Evolutionary conservation across 2,113 vertebrate species (phyloP).

Genomic region (Poeciliopsis prolifica): DNA sequence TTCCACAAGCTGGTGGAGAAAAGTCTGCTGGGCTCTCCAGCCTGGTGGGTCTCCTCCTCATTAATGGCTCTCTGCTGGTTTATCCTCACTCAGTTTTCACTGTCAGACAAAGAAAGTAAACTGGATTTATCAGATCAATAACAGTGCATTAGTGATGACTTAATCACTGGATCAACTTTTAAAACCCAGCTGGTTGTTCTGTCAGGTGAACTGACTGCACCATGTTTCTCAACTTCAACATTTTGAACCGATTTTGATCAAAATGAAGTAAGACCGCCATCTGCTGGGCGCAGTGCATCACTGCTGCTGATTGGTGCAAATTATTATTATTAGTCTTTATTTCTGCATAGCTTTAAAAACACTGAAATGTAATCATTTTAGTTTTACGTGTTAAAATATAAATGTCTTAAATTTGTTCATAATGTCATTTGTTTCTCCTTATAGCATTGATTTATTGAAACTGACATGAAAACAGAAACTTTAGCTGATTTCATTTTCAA

Average conservation of each 20-base stretch:
- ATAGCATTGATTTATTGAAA: too few relatives aligned
- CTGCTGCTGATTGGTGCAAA: not conserved
- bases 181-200: not conserved
- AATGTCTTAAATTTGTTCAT: too few relatives aligned
- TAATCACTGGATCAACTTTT: not conserved
- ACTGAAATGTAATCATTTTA: too few relatives aligned
- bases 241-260: not conserved
- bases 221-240: too few relatives aligned
- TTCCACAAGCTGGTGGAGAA: conserved; percentile 63
- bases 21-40: conserved; percentile 60
- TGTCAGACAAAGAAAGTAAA: too few relatives aligned
- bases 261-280: not conserved
- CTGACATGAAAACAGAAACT: too few relatives aligned
- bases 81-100: not conserved
- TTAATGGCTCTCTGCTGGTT: not conserved
- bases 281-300: not conserved
- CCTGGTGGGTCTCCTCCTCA: conserved; percentile 25
- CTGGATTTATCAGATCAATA: too few relatives aligned
- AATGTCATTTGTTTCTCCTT: too few relatives aligned
- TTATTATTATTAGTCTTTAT: too few relatives aligned
- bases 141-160: too few relatives aligned
- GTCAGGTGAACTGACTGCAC: not conserved
- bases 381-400: too few relatives aligned
- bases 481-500: not conserved
- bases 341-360: too few relatives aligned